A percentile compares a stretch with the other conserved stretches of the same genome.
phyloP scores from a whole-genome alignment of 2,113 vertebrate species.

The Ciconia boyciana region DNA sequence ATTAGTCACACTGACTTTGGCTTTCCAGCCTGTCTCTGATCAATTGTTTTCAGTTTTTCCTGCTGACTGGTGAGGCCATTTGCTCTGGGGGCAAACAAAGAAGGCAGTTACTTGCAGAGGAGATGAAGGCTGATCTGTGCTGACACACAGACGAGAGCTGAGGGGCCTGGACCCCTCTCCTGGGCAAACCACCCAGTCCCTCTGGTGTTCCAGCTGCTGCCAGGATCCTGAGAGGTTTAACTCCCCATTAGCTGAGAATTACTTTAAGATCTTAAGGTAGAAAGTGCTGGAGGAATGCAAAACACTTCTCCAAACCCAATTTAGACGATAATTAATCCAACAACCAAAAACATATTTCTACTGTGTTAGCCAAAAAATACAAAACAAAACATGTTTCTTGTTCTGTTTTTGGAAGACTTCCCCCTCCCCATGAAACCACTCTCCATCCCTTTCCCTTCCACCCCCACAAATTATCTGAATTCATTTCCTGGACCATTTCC shows the following conservation, averaged over 20 bases:
- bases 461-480: not conserved
- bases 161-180: not conserved
- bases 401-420: not conserved
- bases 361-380: not conserved
- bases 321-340: not conserved
- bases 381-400: not conserved
- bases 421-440: not conserved
- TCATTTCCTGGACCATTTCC: not conserved
- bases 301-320: not conserved
- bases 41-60: constrained; percentile 52
- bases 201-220: constrained; percentile 1
- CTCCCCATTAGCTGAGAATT: not conserved
- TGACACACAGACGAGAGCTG: not conserved
- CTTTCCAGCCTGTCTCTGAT: constrained; percentile 27
- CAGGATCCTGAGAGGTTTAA: not conserved
- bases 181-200: not conserved
- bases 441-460: not conserved
- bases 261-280: not conserved
- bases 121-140: constrained; percentile 44
- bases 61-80: constrained; percentile 4
- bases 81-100: constrained; percentile 27
- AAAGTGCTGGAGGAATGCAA: not conserved
- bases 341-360: not conserved
- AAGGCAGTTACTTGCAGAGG: constrained; percentile 18
- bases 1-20: constrained; percentile 40